Percentiles rank a stretch among this genome's conserved stretches.
These are phyloP conservation scores for Clistopyga incitator DNA, from an alignment of 2,888 invertebrate genomes.

Conservation along the genomic window DNA sequence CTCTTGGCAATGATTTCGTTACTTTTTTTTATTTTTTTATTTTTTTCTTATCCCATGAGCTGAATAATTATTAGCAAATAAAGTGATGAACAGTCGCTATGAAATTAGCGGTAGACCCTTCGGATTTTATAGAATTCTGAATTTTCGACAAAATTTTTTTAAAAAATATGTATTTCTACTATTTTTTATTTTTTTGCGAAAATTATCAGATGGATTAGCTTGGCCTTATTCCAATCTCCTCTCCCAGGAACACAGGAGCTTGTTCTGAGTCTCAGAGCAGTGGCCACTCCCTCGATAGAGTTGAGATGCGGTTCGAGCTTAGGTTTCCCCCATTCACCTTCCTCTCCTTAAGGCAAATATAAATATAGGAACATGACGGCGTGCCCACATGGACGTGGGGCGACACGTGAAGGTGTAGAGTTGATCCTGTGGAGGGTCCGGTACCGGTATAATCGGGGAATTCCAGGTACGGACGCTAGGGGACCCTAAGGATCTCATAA, in stretches of 20 bases:
- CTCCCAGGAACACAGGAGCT: slow-evolving; percentile 17
- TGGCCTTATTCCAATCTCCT: slow-evolving; percentile 2
- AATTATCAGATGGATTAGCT: not conserved
- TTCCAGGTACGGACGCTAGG: slow-evolving; percentile 37
- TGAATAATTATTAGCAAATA: too few species aligned
- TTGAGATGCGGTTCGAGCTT: slow-evolving; percentile 56
- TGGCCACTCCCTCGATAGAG: slow-evolving; percentile 62
- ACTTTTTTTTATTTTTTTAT: not conserved
- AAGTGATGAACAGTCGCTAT: too few species aligned
- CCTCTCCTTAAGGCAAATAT: slow-evolving; percentile 38
- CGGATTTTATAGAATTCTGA: too few species aligned
- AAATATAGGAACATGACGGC: slow-evolving; percentile 26
- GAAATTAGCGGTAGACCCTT: too few species aligned
- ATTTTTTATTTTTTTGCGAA: slow-evolving; percentile 3
- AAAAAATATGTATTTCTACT: not conserved
- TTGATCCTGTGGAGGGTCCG: slow-evolving; percentile 47
- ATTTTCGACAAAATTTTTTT: too few species aligned
- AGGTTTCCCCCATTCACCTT: slow-evolving; percentile 42
- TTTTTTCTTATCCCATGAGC: too few species aligned
- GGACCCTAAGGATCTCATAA: slow-evolving; percentile 23
- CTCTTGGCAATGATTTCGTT: not conserved
- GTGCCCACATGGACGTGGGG: not conserved
- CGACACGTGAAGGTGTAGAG: not conserved
- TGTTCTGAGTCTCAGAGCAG: not conserved
- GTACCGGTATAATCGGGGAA: slow-evolving; percentile 24